A percentile compares a stretch with the other conserved stretches of the same genome.
Conservation (phyloP, 2,888 invertebrate genomes). For the Portevinia maculata region DNA sequence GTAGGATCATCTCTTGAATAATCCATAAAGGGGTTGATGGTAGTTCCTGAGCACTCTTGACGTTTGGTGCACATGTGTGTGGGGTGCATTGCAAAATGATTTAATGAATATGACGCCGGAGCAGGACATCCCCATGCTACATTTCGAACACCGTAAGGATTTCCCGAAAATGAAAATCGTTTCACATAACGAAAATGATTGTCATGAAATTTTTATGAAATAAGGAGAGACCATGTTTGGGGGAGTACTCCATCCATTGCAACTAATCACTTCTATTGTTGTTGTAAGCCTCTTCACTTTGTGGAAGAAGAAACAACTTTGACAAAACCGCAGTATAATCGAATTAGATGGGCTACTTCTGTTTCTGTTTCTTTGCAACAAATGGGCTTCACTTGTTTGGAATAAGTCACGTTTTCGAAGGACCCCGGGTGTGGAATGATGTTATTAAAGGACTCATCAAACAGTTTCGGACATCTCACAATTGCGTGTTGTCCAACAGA, state of each 20-base stretch:
- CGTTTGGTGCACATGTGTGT: constrained; percentile 34
- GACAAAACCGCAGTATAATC: constrained; percentile 62
- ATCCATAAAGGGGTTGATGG: constrained; percentile 73
- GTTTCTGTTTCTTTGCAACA: neutral
- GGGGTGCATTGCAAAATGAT: constrained; percentile 65
- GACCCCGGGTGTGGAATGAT: constrained; percentile 61
- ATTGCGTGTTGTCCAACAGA: constrained; percentile 71
- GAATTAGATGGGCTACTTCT: constrained; percentile 52
- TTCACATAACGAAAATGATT: constrained; percentile 70
- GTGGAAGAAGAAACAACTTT: constrained; percentile 35
- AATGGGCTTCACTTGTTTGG: constrained; percentile 53
- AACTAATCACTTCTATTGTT: constrained; percentile 56
- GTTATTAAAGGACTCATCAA: constrained; percentile 73
- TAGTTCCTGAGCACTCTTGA: neutral
- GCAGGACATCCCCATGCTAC: constrained; percentile 39
- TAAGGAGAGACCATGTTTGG: neutral
- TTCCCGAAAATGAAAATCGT: constrained; percentile 57
- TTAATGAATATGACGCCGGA: constrained; percentile 68
- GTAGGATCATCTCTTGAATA: constrained; percentile 74
- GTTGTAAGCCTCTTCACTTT: constrained; percentile 6
- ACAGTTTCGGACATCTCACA: constrained; percentile 69
- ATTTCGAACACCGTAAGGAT: constrained; percentile 14
- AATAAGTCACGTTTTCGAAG: constrained; percentile 58
- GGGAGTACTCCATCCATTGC: neutral
- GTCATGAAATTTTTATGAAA: constrained; percentile 71